These are phyloP conservation scores for Phoxinus dragarum DNA, from an alignment of 2,797 vertebrate species.

Conservation along the genomic window DNA sequence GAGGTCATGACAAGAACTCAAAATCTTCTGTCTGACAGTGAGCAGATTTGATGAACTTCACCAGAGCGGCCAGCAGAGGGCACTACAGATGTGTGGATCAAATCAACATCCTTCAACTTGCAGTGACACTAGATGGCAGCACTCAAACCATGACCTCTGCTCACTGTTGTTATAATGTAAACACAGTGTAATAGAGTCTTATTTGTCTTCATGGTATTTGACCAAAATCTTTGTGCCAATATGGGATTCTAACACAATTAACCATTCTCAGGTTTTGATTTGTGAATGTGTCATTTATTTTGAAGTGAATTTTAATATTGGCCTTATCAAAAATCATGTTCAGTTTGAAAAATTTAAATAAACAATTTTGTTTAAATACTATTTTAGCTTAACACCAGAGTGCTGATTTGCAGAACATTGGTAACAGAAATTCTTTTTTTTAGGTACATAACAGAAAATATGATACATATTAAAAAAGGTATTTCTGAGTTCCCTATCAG, in stretches of 20 bases:
- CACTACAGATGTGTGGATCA: not conserved
- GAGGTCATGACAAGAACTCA: not conserved
- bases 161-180: not conserved
- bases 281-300: not conserved
- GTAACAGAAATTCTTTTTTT: too few species aligned
- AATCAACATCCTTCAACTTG: not conserved
- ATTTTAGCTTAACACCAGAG: too few species aligned
- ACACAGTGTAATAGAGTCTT: not conserved
- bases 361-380: not conserved
- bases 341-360: not conserved
- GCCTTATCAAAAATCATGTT: not conserved
- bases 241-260: not conserved
- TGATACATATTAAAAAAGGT: not conserved
- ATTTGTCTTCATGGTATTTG: not conserved
- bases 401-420: not conserved
- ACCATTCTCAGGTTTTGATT: not conserved
- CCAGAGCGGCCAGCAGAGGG: not conserved
- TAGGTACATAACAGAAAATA: too few species aligned
- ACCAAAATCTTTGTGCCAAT: not conserved
- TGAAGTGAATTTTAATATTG: not conserved
- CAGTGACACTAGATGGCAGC: conserved; percentile 1
- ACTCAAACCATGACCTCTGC: not conserved
- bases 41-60: not conserved
- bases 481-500: not conserved
- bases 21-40: not conserved